A percentile compares a stretch with the other conserved stretches of the same genome.
Conservation (phyloP, 2,113 vertebrate species). For the Myodes glareolus region DNA sequence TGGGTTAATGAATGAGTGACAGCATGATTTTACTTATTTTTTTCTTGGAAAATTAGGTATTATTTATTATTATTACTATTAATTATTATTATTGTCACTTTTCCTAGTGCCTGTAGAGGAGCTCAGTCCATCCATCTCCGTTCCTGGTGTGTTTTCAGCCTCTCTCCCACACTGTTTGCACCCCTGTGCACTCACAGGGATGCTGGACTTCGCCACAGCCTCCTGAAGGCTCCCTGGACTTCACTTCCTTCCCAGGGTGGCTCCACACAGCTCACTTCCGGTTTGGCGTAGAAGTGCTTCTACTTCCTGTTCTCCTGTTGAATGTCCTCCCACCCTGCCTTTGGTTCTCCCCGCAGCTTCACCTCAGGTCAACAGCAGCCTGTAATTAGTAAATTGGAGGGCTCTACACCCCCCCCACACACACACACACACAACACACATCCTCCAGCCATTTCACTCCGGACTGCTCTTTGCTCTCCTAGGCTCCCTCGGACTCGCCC, state of each 20-base stretch:
- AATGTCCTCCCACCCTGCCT: background rate
- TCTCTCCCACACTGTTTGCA: background rate
- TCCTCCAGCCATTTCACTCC: background rate
- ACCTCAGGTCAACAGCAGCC: background rate
- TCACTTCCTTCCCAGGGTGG: background rate
- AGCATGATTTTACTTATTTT: background rate
- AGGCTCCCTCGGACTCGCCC: background rate
- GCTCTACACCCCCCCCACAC: background rate
- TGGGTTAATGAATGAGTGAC: background rate
- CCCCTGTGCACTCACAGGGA: background rate
- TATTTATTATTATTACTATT: background rate
- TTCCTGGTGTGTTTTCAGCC: background rate
- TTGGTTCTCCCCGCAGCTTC: background rate
- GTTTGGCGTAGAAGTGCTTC: background rate
- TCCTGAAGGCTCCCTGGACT: background rate
- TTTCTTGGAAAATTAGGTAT: background rate
- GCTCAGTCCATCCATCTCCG: background rate
- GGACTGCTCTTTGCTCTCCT: background rate
- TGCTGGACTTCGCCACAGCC: background rate
- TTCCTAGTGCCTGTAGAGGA: background rate
- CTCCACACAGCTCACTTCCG: background rate
- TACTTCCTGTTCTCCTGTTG: background rate
- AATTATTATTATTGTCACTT: background rate
- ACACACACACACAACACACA: background rate
- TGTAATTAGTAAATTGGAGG: background rate